A percentile compares a stretch with the other conserved stretches of the same genome.
Evolutionary conservation across 1,140 invertebrate species (phyloP).

Genomic region (Trichonephila clavata): DNA sequence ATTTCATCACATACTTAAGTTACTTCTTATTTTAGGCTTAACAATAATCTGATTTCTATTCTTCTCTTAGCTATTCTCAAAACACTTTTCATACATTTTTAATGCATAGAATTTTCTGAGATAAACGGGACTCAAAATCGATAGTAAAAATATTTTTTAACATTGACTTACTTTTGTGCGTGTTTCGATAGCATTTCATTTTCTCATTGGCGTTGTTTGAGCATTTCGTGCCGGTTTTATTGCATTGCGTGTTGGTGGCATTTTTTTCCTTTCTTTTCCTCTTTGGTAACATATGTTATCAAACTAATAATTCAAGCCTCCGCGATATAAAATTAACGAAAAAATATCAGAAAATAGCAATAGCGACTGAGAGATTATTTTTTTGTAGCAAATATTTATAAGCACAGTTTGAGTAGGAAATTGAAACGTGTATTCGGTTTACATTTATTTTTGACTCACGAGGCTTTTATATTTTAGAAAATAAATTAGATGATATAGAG

Average conservation of each 20-base stretch:
- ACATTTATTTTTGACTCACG: too few relatives aligned
- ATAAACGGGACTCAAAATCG: not conserved
- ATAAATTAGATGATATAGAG: too few relatives aligned
- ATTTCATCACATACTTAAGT: too few relatives aligned
- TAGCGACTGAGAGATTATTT: too few relatives aligned
- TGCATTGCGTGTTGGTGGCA: not conserved
- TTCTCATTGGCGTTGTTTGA: not conserved
- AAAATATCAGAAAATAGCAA: not conserved
- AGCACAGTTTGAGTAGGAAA: too few relatives aligned
- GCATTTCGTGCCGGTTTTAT: not conserved
- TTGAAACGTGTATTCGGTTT: too few relatives aligned
- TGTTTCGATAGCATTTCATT: not conserved
- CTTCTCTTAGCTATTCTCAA: not conserved
- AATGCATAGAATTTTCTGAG: not conserved
- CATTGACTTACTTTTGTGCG: not conserved
- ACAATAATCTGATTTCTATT: not conserved
- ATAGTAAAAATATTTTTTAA: not conserved
- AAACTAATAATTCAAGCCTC: constrained; percentile 2
- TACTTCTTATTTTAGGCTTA: too few relatives aligned
- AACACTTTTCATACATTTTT: not conserved
- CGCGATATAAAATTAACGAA: not conserved
- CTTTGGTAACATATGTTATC: not conserved
- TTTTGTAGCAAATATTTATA: too few relatives aligned
- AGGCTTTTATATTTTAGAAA: too few relatives aligned
- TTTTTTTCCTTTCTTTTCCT: not conserved